Evolutionary conservation across 2,797 vertebrate genomes (phyloP).

Genomic region (Parotocinclus haroldoi): DNA sequence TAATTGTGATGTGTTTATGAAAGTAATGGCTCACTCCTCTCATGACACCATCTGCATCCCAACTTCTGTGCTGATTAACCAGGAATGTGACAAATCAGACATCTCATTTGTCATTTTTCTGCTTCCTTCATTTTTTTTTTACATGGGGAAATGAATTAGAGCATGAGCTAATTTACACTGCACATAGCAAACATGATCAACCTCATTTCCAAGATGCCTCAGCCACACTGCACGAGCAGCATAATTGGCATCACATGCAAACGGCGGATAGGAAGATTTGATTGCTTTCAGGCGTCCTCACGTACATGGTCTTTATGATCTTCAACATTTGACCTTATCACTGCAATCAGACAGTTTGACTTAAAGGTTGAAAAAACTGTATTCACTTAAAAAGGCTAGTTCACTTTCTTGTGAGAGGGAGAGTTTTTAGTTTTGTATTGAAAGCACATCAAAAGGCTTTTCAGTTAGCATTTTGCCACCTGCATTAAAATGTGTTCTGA

Average conservation of each 20-base stretch:
- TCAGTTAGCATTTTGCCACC: not conserved
- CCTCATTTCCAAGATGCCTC: constrained; percentile 2
- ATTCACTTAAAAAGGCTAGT: constrained; percentile 35
- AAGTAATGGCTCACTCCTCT: constrained; percentile 62
- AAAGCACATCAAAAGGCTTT: not conserved
- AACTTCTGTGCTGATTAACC: constrained; percentile 49
- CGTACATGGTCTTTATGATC: constrained; percentile 44
- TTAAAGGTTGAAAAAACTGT: constrained; percentile 51
- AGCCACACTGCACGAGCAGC: not conserved
- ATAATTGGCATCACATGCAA: not conserved
- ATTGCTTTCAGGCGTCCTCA: constrained; percentile 14
- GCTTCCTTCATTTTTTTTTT: too few relatives aligned
- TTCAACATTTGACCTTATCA: constrained; percentile 53
- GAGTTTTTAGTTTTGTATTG: constrained; percentile 10
- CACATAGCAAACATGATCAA: constrained; percentile 11
- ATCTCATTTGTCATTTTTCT: constrained; percentile 3
- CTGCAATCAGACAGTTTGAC: constrained; percentile 39
- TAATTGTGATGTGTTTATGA: constrained; percentile 71
- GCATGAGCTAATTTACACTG: constrained; percentile 52
- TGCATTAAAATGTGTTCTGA: too few relatives aligned
- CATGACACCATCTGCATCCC: constrained; percentile 48
- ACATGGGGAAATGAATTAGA: constrained; percentile 55
- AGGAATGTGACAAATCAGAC: constrained; percentile 33
- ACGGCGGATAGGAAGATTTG: constrained; percentile 2
- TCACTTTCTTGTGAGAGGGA: constrained; percentile 13